A percentile compares a stretch with the other conserved stretches of the same genome.
These are phyloP conservation scores for Bambusicola thoracicus DNA, from an alignment of 2,113 vertebrate species.

Conservation along the genomic window DNA sequence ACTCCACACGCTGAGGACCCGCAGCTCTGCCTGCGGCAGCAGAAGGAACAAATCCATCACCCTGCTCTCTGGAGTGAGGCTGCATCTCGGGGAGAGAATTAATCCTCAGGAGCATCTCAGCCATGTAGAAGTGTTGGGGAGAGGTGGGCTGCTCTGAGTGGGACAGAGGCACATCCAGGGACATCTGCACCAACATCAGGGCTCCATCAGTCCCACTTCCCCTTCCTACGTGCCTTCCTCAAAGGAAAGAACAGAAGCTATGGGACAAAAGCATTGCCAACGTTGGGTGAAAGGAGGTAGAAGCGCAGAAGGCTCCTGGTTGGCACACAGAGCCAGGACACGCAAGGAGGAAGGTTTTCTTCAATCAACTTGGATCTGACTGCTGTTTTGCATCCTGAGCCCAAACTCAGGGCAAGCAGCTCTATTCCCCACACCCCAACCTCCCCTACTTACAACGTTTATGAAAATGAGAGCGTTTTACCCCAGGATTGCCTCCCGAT, in stretches of 20 bases:
- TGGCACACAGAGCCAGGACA: background rate
- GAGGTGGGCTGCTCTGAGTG: background rate
- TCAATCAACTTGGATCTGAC: background rate
- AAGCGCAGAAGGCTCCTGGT: background rate
- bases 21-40: background rate
- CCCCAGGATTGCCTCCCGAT: background rate
- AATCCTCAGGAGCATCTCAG: background rate
- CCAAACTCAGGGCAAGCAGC: background rate
- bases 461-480: background rate
- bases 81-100: background rate
- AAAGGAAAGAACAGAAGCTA: background rate
- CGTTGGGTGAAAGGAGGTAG: background rate
- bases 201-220: background rate
- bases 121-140: accelerated
- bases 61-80: background rate
- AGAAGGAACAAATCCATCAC: background rate
- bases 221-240: background rate
- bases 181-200: background rate
- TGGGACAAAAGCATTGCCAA: background rate
- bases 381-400: background rate
- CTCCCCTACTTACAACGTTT: accelerated
- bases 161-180: accelerated
- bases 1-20: background rate
- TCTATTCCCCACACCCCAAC: background rate
- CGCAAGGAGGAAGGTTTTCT: background rate